Percentiles rank a stretch among this genome's conserved stretches.
Conservation (phyloP, 2,113 vertebrate species). For the Sialia sialis region DNA sequence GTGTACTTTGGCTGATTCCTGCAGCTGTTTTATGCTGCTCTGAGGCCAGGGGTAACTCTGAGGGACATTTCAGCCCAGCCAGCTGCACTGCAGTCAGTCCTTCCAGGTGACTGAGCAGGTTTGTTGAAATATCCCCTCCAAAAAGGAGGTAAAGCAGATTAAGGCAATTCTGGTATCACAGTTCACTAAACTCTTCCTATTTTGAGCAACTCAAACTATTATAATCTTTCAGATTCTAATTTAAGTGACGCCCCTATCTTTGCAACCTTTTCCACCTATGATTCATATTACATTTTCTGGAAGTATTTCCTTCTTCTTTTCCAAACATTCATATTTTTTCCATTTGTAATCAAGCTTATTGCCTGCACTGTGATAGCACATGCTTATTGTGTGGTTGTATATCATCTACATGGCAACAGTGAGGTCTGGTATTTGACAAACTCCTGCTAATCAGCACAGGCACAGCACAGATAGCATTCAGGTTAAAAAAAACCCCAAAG, state of each 20-base stretch:
- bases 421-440: background rate
- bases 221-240: background rate
- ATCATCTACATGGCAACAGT: background rate
- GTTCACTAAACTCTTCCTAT: background rate
- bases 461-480: background rate
- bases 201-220: background rate
- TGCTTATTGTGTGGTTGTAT: background rate
- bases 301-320: background rate
- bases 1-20: background rate
- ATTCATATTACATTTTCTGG: background rate
- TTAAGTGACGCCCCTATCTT: background rate
- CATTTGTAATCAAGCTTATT: background rate
- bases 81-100: background rate
- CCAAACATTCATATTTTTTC: background rate
- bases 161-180: background rate
- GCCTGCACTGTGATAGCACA: background rate
- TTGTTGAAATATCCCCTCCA: background rate
- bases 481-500: background rate
- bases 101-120: background rate
- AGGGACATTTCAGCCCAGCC: background rate
- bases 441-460: background rate
- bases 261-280: background rate
- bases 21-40: background rate
- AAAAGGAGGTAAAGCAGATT: background rate
- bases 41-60: background rate